These are phyloP conservation scores for Pteronotus mesoamericanus DNA, from an alignment of 2,797 vertebrate genomes.

Conservation along the genomic window DNA sequence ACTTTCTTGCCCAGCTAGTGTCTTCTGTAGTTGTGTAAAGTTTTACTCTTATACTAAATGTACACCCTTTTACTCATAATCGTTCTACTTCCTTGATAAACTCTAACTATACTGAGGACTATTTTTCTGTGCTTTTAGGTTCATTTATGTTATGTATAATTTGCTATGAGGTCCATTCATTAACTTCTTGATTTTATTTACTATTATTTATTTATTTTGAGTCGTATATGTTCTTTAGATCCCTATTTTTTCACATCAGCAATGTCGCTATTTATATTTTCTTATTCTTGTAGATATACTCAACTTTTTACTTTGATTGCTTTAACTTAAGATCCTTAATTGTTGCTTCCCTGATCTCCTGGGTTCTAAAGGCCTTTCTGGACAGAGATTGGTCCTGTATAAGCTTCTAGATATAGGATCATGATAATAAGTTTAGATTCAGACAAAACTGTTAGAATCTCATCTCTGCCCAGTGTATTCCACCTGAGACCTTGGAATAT, in stretches of 20 bases:
- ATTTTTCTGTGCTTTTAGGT: background rate
- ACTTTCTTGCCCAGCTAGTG: background rate
- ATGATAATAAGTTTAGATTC: background rate
- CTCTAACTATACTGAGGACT: background rate
- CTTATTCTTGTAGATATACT: background rate
- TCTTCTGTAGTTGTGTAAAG: background rate
- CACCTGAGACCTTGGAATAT: background rate
- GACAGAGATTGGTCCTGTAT: background rate
- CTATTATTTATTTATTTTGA: background rate
- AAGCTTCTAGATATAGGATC: background rate
- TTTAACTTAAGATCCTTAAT: background rate
- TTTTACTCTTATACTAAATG: background rate
- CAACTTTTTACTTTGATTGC: background rate
- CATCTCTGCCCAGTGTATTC: background rate
- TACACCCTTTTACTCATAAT: background rate
- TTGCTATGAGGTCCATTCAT: background rate
- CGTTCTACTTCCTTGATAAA: background rate
- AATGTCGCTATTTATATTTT: background rate
- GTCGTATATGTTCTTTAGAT: background rate
- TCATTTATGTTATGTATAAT: background rate
- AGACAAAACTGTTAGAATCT: background rate
- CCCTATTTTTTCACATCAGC: background rate
- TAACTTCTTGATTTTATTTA: background rate
- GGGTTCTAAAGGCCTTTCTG: background rate
- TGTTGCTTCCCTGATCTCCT: background rate